These are phyloP conservation scores for Blera fallax DNA, from an alignment of 2,888 invertebrate species.

Conservation along the genomic window DNA sequence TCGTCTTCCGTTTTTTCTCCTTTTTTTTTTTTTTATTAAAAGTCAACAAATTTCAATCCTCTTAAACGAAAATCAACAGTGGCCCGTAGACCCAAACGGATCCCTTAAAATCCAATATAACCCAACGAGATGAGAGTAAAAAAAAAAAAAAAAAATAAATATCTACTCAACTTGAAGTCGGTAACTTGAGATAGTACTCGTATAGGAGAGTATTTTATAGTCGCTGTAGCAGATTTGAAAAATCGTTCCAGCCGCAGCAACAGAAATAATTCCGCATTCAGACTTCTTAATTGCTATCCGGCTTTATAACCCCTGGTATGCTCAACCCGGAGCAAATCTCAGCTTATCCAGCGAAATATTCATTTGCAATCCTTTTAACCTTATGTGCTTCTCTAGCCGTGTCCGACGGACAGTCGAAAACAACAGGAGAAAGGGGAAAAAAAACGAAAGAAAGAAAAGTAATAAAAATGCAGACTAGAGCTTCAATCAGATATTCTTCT, in stretches of 20 bases:
- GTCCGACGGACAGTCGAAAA: conserved; percentile 11
- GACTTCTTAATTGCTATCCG: conserved; percentile 64
- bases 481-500: conserved; percentile 57
- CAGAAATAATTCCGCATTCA: conserved; percentile 52
- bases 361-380: conserved; percentile 62
- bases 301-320: neutral
- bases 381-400: neutral
- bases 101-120: conserved; percentile 20
- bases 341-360: conserved; percentile 64
- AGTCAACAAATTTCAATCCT: conserved; percentile 62
- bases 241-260: neutral
- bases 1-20: neutral
- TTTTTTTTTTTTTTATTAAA: conserved; percentile 20
- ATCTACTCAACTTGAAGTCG: conserved; percentile 15
- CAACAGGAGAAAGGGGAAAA: neutral
- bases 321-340: conserved; percentile 51
- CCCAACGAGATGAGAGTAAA: neutral
- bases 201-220: conserved; percentile 8
- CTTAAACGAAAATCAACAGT: conserved; percentile 65
- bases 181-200: too few relatives aligned
- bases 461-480: conserved; percentile 56
- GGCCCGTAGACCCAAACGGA: neutral
- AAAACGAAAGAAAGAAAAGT: conserved; percentile 8
- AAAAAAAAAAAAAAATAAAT: neutral
- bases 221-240: neutral